Evolutionary conservation across 2,888 invertebrate species (phyloP).

Genomic region (Hirtodrosophila alboralis): DNA sequence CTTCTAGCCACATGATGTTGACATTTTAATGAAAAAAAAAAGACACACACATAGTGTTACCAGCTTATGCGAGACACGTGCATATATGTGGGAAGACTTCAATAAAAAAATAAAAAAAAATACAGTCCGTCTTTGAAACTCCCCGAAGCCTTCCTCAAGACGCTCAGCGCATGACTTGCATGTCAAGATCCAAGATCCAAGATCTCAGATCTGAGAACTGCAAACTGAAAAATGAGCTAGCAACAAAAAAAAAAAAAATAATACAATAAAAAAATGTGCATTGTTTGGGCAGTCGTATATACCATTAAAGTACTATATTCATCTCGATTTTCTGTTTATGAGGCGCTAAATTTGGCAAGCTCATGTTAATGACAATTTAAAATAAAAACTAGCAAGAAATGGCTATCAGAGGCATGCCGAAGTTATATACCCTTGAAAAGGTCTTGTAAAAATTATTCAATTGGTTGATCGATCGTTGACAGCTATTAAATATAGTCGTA

Average conservation of each 20-base stretch:
- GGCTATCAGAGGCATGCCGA: no score
- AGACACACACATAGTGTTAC: slow-evolving; percentile 3
- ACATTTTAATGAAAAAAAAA: slow-evolving; percentile 40
- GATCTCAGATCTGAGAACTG: slow-evolving; percentile 22
- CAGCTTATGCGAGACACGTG: slow-evolving; percentile 6
- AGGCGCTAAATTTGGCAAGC: slow-evolving; percentile 23
- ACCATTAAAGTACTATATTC: slow-evolving; percentile 2
- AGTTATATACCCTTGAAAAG: no score
- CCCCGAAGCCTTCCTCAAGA: slow-evolving; percentile 1
- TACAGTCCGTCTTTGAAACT: slow-evolving; percentile 2
- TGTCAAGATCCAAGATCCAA: slow-evolving; percentile 37
- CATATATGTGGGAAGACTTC: slow-evolving; percentile 41
- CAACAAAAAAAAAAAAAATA: slow-evolving; percentile 17
- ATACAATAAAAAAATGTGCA: slow-evolving; percentile 13
- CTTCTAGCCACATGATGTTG: slow-evolving; percentile 49
- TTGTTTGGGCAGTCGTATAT: slow-evolving; percentile 19
- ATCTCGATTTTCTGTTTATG: background rate
- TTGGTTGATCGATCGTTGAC: no score
- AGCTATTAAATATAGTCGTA: no score
- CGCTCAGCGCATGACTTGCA: slow-evolving; percentile 54
- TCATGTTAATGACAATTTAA: slow-evolving; percentile 30
- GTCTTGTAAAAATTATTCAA: no score
- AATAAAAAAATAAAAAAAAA: slow-evolving; percentile 28
- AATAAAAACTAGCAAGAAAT: slow-evolving; percentile 6
- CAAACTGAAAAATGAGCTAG: slow-evolving; percentile 21